Evolutionary conservation across 2,797 vertebrate species (phyloP).

Genomic region (Pelobates cultripes): DNA sequence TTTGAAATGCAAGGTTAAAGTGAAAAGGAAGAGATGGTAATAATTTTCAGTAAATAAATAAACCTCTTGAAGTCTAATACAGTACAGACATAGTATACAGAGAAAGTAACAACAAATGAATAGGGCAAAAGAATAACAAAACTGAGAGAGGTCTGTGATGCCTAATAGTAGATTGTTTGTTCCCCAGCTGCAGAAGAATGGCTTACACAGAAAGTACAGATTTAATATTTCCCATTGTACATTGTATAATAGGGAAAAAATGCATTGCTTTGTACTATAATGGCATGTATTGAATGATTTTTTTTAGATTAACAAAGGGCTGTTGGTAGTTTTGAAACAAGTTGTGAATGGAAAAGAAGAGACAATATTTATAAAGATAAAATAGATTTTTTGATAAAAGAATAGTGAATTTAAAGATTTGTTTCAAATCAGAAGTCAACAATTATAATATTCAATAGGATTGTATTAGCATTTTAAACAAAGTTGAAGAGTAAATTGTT

Average conservation of each 20-base stretch:
- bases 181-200: not conserved
- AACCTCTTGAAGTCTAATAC: not conserved
- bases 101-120: not conserved
- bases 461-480: not conserved
- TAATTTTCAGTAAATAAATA: constrained; percentile 6
- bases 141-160: not conserved
- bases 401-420: not conserved
- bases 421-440: not conserved
- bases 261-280: not conserved
- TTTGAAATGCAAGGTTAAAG: not conserved
- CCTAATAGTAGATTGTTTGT: not conserved
- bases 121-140: not conserved
- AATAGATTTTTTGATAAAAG: not conserved
- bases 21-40: not conserved
- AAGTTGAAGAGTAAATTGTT: not conserved
- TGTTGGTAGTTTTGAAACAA: not conserved
- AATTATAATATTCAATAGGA: not conserved
- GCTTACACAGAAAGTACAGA: constrained; percentile 2
- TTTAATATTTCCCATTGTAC: constrained; percentile 7
- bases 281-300: not conserved
- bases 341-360: not conserved
- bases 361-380: not conserved
- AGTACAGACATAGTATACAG: not conserved
- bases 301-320: not conserved
- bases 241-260: not conserved